Evolutionary conservation across 2,797 vertebrate species (phyloP), one percentile per base, ranked within the genome.

Genomic region (Lacerta bilineata): DNA sequence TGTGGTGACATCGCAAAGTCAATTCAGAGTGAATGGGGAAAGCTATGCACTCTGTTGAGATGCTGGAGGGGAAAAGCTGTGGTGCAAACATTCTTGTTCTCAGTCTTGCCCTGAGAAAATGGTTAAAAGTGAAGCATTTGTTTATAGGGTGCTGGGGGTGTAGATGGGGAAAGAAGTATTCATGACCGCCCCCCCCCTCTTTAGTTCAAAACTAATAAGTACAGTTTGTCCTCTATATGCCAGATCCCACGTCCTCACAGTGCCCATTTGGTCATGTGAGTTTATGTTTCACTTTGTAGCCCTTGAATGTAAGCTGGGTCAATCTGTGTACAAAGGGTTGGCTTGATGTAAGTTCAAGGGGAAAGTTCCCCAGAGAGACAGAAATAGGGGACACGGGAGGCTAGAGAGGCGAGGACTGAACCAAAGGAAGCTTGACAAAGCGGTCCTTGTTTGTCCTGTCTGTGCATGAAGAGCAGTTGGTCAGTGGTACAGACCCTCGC

Each of bases 341-440:
- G 84, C 82, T 93, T 86, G 75, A 71, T 36, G 93, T 81, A 92
- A 79, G 76, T 84, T 90, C 90, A 85, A 50, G 9, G 83, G 68
- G 90, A 88, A 94, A 90, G 81, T 93, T 95, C 87, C 88, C 81
- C 23, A 71, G 20, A 8, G 27, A 36, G 80, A 55, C 68, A 71
- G 27, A 33, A 71, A 74, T 29, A 81, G 25, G 74, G 90, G 88
- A 83, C 80, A 85, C 69, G 80, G 82, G 85, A 89, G 84, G 90
- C 88, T 90, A 92, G 87, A 85, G 91, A 80, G 82, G 83, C 87
- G 83, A 91, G 89, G 83, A 89, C 89, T 85, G 29, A 82, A 85
- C 82, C 90, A 92, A 94, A 92, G 90, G 78, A 80, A 84, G 83
- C 71, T 82, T 83, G 86, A 94, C 93, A 95, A 94, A 95, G 85